Percentiles rank a stretch among this genome's conserved stretches.
Evolutionary conservation across 2,797 vertebrate species (phyloP).

Genomic region (Fringilla coelebs): DNA sequence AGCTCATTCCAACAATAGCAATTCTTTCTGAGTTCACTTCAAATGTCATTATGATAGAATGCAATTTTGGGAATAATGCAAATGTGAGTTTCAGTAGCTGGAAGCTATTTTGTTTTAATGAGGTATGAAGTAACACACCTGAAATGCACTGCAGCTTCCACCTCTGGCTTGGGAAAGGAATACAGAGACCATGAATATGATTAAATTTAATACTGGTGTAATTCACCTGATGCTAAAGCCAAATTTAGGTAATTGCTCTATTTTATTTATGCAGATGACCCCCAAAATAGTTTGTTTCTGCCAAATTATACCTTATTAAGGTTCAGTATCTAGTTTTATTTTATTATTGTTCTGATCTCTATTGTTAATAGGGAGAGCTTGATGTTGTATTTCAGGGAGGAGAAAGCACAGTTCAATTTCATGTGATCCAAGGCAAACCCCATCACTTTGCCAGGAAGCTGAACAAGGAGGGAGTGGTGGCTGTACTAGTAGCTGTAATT

Average conservation of each 20-base stretch:
- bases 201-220: background rate
- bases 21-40: constrained; percentile 28
- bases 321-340: background rate
- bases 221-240: background rate
- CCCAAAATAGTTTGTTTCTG: background rate
- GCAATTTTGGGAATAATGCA: constrained; percentile 17
- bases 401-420: background rate
- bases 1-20: constrained; percentile 16
- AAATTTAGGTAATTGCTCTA: background rate
- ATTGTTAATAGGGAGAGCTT: background rate
- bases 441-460: background rate
- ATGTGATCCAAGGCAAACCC: background rate
- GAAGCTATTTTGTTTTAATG: constrained; percentile 31
- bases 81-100: constrained; percentile 38
- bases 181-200: background rate
- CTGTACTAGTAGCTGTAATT: background rate
- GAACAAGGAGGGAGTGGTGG: background rate
- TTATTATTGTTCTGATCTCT: background rate
- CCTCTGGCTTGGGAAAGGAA: background rate
- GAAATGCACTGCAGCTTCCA: background rate
- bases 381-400: background rate
- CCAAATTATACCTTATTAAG: background rate
- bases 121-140: background rate
- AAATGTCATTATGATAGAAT: constrained; percentile 14
- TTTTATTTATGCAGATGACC: background rate